These are phyloP conservation scores for Pyrochroa serraticornis DNA, from an alignment of 2,888 invertebrate species.

Conservation along the genomic window DNA sequence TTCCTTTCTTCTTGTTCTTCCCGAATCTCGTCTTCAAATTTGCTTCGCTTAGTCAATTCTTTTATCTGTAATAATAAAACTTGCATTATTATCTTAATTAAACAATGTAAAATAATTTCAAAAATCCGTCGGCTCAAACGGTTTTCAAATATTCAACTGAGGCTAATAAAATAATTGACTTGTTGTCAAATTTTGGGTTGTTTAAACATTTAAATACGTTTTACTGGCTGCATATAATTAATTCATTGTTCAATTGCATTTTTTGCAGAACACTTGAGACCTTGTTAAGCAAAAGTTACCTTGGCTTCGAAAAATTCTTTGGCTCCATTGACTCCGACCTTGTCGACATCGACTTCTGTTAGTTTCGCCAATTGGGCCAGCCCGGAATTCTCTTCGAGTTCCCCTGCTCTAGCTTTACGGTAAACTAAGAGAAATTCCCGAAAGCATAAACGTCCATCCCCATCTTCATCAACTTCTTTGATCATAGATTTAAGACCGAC, in stretches of 20 bases:
- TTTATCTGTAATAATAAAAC: slow-evolving; percentile 69
- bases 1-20: slow-evolving; percentile 90
- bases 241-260: slow-evolving; percentile 1
- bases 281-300: no score
- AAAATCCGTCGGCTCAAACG: no score
- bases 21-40: slow-evolving; percentile 91
- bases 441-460: slow-evolving; percentile 86
- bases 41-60: slow-evolving; percentile 79
- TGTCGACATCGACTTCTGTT: slow-evolving; percentile 91
- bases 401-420: slow-evolving; percentile 90
- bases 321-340: slow-evolving; percentile 93
- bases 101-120: not conserved
- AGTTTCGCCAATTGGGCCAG: slow-evolving; percentile 83
- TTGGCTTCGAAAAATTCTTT: slow-evolving; percentile 96
- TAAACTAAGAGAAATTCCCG: slow-evolving; percentile 84
- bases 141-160: no score
- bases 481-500: slow-evolving; percentile 95
- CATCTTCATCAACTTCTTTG: slow-evolving; percentile 86
- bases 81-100: not conserved
- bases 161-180: no score
- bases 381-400: slow-evolving; percentile 85
- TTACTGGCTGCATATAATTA: not conserved
- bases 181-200: no score
- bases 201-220: no score
- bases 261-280: no score